Evolutionary conservation across 1,140 invertebrate species (phyloP).

Genomic region (Calephelis virginiensis): DNA sequence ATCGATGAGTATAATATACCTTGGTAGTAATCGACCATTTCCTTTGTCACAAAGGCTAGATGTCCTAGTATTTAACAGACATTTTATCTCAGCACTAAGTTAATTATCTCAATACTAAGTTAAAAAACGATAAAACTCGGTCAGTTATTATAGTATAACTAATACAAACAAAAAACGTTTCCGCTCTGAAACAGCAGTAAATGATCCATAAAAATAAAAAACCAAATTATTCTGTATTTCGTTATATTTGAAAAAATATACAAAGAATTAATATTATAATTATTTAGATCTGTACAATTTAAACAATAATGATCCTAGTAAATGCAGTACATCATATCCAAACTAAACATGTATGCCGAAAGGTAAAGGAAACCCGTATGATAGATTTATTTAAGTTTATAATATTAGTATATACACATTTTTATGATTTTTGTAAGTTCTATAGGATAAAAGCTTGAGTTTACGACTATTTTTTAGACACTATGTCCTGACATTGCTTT

Average conservation of each 20-base stretch:
- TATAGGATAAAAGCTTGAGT: neutral
- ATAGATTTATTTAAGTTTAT: conserved; percentile 24
- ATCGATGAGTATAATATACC: too few relatives aligned
- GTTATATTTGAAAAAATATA: conserved; percentile 74
- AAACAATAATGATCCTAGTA: conserved; percentile 58
- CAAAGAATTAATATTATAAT: conserved; percentile 61
- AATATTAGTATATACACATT: conserved; percentile 25
- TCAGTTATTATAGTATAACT: too few relatives aligned
- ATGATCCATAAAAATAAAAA: conserved; percentile 25
- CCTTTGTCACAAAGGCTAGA: too few relatives aligned
- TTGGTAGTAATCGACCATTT: too few relatives aligned
- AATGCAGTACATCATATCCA: conserved; percentile 55
- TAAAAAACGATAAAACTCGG: too few relatives aligned
- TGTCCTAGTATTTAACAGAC: too few relatives aligned
- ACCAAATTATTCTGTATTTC: conserved; percentile 49
- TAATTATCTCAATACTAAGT: too few relatives aligned
- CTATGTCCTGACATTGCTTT: too few relatives aligned
- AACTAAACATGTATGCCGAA: conserved; percentile 28
- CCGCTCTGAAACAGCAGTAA: too few relatives aligned
- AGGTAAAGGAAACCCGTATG: conserved; percentile 35
- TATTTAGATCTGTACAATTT: conserved; percentile 66
- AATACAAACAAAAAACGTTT: too few relatives aligned
- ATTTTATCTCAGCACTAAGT: too few relatives aligned
- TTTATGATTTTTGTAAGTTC: neutral
- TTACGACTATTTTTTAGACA: neutral